phyloP scores from a whole-genome alignment of 1,140 invertebrate genomes.

The Lepidotrigona ventralis region DNA sequence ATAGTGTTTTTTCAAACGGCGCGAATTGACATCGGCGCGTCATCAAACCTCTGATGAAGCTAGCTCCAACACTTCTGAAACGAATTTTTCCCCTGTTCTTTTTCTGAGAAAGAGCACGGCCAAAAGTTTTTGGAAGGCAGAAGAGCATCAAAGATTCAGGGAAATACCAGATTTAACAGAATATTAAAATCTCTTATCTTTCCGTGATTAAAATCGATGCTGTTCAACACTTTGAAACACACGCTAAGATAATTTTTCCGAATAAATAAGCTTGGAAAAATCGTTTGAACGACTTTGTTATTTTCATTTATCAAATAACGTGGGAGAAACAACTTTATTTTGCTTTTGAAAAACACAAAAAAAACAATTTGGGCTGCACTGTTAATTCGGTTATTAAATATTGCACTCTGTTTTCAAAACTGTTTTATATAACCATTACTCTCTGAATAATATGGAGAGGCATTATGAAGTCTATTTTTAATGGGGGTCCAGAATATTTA shows the following conservation, averaged over 20 bases:
- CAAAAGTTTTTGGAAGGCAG: not conserved
- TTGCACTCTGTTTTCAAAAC: too few species aligned
- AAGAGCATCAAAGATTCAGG: not conserved
- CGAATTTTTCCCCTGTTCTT: not conserved
- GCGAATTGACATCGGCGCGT: not conserved
- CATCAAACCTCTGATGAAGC: slow-evolving; percentile 21
- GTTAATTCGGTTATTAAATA: too few species aligned
- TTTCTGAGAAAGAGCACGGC: not conserved
- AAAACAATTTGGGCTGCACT: too few species aligned
- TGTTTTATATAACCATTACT: too few species aligned
- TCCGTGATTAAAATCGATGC: not conserved
- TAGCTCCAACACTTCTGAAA: not conserved
- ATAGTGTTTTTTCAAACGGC: slow-evolving; percentile 4
- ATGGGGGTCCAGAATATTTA: not conserved
- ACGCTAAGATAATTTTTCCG: too few species aligned
- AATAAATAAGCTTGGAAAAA: too few species aligned
- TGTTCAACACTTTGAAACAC: not conserved
- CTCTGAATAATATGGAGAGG: too few species aligned
- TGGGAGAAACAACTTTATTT: too few species aligned
- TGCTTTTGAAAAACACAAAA: too few species aligned
- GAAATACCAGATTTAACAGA: too few species aligned
- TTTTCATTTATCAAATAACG: too few species aligned
- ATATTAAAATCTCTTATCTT: not conserved
- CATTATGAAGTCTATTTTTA: not conserved
- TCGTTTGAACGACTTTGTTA: too few species aligned